Evolutionary conservation across 2,888 invertebrate species (phyloP), one percentile per base, ranked within the genome.

Genomic region (Pristionchus mayeri): DNA sequence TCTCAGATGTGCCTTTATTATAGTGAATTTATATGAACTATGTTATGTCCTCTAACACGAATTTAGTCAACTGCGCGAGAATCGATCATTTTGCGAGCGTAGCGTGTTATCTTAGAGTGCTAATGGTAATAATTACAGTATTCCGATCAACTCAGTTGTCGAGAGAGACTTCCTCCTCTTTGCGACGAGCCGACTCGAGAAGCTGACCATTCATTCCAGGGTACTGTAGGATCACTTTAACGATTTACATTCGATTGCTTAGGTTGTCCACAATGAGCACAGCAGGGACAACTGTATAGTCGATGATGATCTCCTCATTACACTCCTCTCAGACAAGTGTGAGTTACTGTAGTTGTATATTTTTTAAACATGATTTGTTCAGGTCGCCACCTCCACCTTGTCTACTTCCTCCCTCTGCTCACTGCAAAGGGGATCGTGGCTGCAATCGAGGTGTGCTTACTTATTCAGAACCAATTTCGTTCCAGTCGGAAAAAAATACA

Each of bases 371-470:
- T 54, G 54, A 54, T 27, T 30, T 30, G 7, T 60, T 27, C 11
- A 67, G 67, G 67, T 67, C 6, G 21, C 18, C 37, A 37, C 27
- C 67, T 67, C 18, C 16, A 67, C 6, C 21, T 67, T 13, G 18
- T 67, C 67, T 67, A 67, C 67, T 67, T 21, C 37, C 34, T 67
- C 6, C 67, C 67, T 13, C 67, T 67, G 11, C 67, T 67, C 37
- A 67, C 67, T 27, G 67, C 67, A 13, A 37, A 67, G 7, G 67
- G 67, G 18, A 67, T 67, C 37, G 11, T 34, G 16, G 18, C 34
- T 7, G 67, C 37, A 6, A 34, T 67, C 13, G 18, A 67, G 67
- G 67, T 67, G 13, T 44, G n/a, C n/a, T n/a, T n/a, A n/a, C n/a
- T n/a, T n/a, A n/a, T n/a, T n/a, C n/a, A n/a, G n/a, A n/a, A n/a